Evolutionary conservation across 2,888 invertebrate genomes (phyloP), one percentile per base, ranked within the genome.

Genomic region (Lysandra coridon): DNA sequence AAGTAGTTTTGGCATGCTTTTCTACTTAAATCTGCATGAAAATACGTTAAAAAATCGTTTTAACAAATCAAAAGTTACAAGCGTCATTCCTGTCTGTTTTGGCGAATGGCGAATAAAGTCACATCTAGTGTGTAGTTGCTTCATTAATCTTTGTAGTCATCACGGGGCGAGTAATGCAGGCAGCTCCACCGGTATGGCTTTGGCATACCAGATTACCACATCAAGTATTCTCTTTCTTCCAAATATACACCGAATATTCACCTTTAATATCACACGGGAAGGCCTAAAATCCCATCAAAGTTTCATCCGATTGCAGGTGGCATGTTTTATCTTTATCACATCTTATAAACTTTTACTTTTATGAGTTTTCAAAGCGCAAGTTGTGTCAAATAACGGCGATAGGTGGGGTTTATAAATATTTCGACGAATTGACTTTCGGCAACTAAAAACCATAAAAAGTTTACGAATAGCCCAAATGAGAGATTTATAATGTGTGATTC

Each of bases 341-440:
- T 94, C 93, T 91, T 87, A 92, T 91, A 89, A 90, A 93, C 91
- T 93, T 91, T 93, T 94, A 92, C 92, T 94, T 93, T 93, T 93
- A 91, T 90, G 87, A 85, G 83, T 86, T 84, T 88, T 92, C 92
- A 89, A 91, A 91, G 91, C 89, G 88, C 89, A 89, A 91, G 87
- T 89, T 86, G 88, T 89, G 93, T 92, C 87, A 88, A 83, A 86
- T 89, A 89, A 90, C 89, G 89, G 86, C 78, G 80, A 81, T 79
- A 78, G 80, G 79, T 82, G 83, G 81, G 76, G 81, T 80, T 82
- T 81, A 81, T 82, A 78, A 76, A 57, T 23, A 17, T 75, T 53
- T 75, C 49, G 30, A 75, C 75, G 75, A 76, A 53, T 37, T 1
- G 33, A 53, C 53, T 30, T 76, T 57, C 76, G 76, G 76, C 53